Conservation (phyloP, 2,113 vertebrate genomes). For the Tetraodon nigroviridis region DNA sequence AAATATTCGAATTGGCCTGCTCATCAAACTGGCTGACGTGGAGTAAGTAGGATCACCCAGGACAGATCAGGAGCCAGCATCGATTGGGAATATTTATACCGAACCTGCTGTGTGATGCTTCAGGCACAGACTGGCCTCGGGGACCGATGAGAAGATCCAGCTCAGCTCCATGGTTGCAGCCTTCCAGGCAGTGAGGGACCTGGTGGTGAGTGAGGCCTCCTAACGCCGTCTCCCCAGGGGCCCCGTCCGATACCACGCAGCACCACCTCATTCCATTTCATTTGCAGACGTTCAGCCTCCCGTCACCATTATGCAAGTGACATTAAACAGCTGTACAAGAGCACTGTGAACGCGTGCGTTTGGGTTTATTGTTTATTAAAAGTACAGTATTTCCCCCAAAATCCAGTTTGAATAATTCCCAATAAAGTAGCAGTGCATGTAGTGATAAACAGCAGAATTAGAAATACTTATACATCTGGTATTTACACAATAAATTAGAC, state of each 20-base stretch:
- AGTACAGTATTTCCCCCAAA: slow-evolving; percentile 40
- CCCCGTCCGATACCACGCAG: neutral
- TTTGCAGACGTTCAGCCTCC: too few relatives aligned
- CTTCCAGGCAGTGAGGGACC: slow-evolving; percentile 91
- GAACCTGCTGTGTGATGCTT: neutral
- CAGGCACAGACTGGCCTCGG: slow-evolving; percentile 88
- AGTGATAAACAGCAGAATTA: slow-evolving; percentile 37
- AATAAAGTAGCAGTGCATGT: slow-evolving; percentile 24
- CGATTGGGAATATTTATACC: neutral
- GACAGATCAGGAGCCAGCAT: too few relatives aligned
- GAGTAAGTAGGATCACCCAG: slow-evolving; percentile 79
- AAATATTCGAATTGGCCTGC: slow-evolving; percentile 82
- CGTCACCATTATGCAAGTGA: neutral
- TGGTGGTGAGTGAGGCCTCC: slow-evolving; percentile 84
- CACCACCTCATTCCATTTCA: neutral
- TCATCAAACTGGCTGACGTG: slow-evolving; percentile 90
- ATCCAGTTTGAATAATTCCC: slow-evolving; percentile 25
- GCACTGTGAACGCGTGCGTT: slow-evolving; percentile 19
- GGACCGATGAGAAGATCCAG: slow-evolving; percentile 95
- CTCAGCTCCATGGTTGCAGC: slow-evolving; percentile 92
- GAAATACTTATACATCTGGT: slow-evolving; percentile 35
- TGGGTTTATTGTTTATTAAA: slow-evolving; percentile 56
- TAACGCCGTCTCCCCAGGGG: neutral
- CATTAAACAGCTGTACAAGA: neutral
- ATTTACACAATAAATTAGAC: slow-evolving; percentile 71